phyloP scores from a whole-genome alignment of 2,888 invertebrate species.

The Melanchra persicariae region DNA sequence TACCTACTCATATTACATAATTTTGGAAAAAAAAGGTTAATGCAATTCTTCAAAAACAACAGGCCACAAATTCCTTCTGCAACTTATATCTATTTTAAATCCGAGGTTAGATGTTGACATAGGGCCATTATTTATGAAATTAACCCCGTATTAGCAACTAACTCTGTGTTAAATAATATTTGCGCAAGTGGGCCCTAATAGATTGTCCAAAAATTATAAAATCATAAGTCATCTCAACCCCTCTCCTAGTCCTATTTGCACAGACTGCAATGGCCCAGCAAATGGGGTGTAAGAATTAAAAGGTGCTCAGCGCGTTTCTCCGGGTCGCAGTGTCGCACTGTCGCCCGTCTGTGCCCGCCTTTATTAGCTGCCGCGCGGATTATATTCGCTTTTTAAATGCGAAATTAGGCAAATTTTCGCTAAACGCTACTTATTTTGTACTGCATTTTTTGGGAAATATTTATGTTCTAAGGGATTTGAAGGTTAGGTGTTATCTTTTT shows the following conservation, averaged over 20 bases:
- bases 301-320: conserved; percentile 78
- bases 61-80: no score
- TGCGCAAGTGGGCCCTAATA: no score
- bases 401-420: conserved; percentile 72
- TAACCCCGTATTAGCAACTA: no score
- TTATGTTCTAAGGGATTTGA: no score
- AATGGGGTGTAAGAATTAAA: conserved; percentile 91
- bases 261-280: conserved; percentile 79
- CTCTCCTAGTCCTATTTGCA: conserved; percentile 65
- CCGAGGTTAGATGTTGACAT: no score
- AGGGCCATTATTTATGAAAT: no score
- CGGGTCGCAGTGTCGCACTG: conserved; percentile 28
- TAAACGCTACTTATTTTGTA: conserved; percentile 18
- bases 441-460: conserved; percentile 26
- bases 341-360: conserved; percentile 75
- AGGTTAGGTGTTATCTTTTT: no score
- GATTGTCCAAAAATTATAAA: not conserved
- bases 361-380: conserved; percentile 79
- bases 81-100: no score
- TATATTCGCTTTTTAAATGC: conserved; percentile 74
- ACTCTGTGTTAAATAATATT: no score
- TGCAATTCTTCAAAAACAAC: no score
- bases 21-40: no score
- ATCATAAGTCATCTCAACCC: conserved; percentile 57
- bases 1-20: no score